Base-by-base conservation (phyloP, 1,140 invertebrate genomes). In the Battus philenor region DNA sequence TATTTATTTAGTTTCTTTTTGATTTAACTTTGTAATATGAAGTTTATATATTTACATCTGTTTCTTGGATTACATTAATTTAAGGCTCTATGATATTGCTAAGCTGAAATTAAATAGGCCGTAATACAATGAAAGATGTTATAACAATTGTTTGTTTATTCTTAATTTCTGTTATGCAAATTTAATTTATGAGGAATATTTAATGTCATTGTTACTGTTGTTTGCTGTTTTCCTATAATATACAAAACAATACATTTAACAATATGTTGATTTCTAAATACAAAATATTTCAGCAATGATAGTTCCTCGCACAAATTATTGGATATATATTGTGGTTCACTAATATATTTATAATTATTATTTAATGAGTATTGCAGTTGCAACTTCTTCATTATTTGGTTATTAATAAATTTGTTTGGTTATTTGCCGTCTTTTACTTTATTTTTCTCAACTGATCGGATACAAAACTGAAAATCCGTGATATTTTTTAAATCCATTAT, bases 281-380 rank as follows among this genome's bases (percentile, higher is more conserved):
- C 2, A 9, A 2, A 9, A 2, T 30, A 11, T 4, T 30, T 11
- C 24, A 27, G 2, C 22, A 22, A 38, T 22, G 9, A 11, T 11
- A 39, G 34, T 41, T 41, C 36, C 36, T 41, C 22, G 36, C 36
- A 29, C 36, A 41, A 41, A 27, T 41, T 9, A 11, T 22, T 27
- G 11, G 9, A 30, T 26, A 15, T 26, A 27, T 41, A 27, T 3
- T 20, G 6, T 12, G 9, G 24, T 41, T 41, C 3, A 27, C 17
- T 41, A 41, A 24, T 41, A 39, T 39, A 26, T 39, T 41, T 17
- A 26, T 27, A 11, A 39, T 22, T 26, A 27, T 39, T 22, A 22
- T 24, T 13, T 38, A 26, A 24, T 6, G 5, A 15, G 16, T 29
- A 26, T 41, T 29, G 24, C 15, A 36, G 17, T 36, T 36, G 38